These are phyloP conservation scores for Cyanoliseus patagonus DNA, from an alignment of 2,113 vertebrate genomes.

Conservation along the genomic window DNA sequence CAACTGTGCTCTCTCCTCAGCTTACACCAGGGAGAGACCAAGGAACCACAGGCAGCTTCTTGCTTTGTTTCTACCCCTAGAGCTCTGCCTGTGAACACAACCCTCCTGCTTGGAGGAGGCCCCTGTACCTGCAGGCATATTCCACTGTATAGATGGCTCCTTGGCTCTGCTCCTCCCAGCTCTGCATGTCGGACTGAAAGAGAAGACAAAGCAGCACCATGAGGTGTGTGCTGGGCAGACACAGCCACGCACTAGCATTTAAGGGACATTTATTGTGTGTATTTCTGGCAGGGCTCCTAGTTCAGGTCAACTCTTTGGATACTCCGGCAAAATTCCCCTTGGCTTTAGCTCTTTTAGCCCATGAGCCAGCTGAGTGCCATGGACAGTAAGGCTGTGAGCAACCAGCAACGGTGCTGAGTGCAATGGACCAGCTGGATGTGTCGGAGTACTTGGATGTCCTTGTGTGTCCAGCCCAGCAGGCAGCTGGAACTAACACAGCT, in stretches of 20 bases:
- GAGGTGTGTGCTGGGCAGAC: background rate
- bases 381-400: background rate
- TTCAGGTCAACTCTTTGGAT: background rate
- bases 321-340: background rate
- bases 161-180: constrained; percentile 97
- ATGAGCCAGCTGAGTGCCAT: background rate
- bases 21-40: background rate
- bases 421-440: background rate
- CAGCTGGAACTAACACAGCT: background rate
- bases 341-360: background rate
- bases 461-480: background rate
- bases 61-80: background rate
- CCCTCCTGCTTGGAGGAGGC: background rate
- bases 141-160: constrained; percentile 95
- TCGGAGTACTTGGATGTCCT: rapidly evolving
- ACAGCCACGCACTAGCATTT: background rate
- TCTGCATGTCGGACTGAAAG: constrained; percentile 93
- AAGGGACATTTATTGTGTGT: background rate
- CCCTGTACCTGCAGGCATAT: constrained; percentile 91
- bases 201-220: background rate
- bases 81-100: background rate
- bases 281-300: background rate
- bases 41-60: background rate
- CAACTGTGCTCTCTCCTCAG: rapidly evolving
- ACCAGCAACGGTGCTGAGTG: background rate